A percentile compares a stretch with the other conserved stretches of the same genome.
phyloP scores from a whole-genome alignment of 2,113 vertebrate genomes.

The Dunckerocampus dactyliophorus region DNA sequence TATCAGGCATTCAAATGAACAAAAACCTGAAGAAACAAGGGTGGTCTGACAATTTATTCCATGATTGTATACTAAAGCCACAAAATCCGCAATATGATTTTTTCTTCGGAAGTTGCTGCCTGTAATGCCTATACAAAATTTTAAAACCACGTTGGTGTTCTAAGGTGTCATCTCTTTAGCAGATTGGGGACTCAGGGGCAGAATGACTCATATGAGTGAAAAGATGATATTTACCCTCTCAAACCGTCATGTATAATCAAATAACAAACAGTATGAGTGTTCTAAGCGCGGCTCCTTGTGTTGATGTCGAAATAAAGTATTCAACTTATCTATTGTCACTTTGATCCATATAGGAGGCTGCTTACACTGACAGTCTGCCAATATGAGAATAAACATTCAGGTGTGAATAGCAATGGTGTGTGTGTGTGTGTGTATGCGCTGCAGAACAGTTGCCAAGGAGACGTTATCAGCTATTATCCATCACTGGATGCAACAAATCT shows the following conservation, averaged over 20 bases:
- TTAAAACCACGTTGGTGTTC: conserved; percentile 12
- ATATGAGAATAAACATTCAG: conserved; percentile 32
- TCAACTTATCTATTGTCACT: conserved; percentile 28
- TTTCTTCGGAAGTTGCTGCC: background rate
- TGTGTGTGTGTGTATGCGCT: conserved; percentile 17
- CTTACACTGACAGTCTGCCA: conserved; percentile 42
- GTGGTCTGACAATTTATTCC: no score
- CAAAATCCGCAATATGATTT: background rate
- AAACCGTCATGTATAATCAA: conserved; percentile 16
- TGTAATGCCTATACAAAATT: conserved; percentile 5
- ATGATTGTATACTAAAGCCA: no score
- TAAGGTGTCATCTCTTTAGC: conserved; percentile 25
- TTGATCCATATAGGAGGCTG: conserved; percentile 38
- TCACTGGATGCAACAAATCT: conserved; percentile 58
- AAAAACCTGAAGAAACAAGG: no score
- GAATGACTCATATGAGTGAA: conserved; percentile 12
- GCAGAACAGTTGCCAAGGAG: conserved; percentile 55
- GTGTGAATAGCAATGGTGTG: conserved; percentile 25
- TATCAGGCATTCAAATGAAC: no score
- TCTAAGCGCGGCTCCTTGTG: conserved; percentile 74
- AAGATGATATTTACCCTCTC: conserved; percentile 20
- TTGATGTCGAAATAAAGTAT: conserved; percentile 18
- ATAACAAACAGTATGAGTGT: conserved; percentile 64
- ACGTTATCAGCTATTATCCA: conserved; percentile 59
- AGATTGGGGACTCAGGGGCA: conserved; percentile 23